Conservation (phyloP, 2,888 invertebrate genomes). For the Odontomyia ornata region DNA sequence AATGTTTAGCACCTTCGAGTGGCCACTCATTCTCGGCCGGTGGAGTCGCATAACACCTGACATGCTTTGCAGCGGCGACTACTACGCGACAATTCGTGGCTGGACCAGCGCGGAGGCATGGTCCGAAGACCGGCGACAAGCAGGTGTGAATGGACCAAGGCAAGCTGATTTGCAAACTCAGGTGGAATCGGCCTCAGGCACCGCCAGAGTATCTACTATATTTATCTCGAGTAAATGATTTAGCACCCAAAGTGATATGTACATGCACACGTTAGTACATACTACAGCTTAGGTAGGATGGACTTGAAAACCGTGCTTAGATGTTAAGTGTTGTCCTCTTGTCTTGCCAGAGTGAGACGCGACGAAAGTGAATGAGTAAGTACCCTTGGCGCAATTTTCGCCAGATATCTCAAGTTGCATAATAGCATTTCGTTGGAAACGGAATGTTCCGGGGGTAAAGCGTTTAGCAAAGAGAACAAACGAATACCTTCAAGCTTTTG, state of each 20-base stretch:
- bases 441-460: neutral
- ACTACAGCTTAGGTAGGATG: too few species aligned
- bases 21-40: neutral
- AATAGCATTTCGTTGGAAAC: neutral
- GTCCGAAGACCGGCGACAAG: neutral
- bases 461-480: neutral
- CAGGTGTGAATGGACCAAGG: constrained; percentile 28
- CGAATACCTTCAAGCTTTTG: constrained; percentile 15
- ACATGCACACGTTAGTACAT: too few species aligned
- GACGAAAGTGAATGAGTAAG: neutral
- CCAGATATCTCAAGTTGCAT: neutral
- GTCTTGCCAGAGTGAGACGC: neutral
- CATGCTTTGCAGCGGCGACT: neutral
- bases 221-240: constrained; percentile 26
- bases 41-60: neutral
- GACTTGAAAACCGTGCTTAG: constrained; percentile 10
- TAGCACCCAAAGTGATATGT: constrained; percentile 8
- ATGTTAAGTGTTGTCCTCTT: neutral
- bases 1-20: constrained; percentile 23
- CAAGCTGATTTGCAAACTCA: constrained; percentile 21
- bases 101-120: neutral
- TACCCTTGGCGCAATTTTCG: constrained; percentile 23
- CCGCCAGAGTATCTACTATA: neutral
- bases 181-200: constrained; percentile 17
- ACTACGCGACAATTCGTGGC: neutral